Evolutionary conservation across 2,113 vertebrate species (phyloP), one percentile per base, ranked within the genome.

Genomic region (Hydropotes inermis): DNA sequence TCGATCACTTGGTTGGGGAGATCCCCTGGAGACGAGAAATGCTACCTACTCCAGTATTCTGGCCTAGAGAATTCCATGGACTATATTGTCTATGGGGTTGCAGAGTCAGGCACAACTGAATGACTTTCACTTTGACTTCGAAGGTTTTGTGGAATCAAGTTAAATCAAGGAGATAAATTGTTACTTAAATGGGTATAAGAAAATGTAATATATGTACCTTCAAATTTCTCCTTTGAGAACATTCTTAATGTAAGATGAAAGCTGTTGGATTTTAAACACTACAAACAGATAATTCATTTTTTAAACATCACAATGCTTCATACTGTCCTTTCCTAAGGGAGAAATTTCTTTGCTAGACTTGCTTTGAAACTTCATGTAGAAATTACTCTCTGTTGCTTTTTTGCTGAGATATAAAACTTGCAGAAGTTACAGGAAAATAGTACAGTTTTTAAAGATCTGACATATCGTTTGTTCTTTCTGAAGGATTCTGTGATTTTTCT

Each of bases 161-260:
- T 76, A 96, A 74, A 93, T 50, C 19, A 82, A 79, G 76, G 27
- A 87, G n/a, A 54, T 54, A 86, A 87, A 87, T 95, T 43, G 47
- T 83, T 87, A 50, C 47, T 93, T 67, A 95, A 95, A 78, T 87
- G 50, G 52, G 4, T 52, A 47, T 27, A 61, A 93, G 11, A 58
- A 90, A 97, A 92, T n/a, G 36, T 81, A 85, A 89, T 95, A 57
- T 60, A 76, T 27, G 1, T 2, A 87, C n/a, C 54, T 93, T 90
- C 2, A 15, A 55, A 61, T 95, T 91, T 85, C 64, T 93, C 47
- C 64, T 90, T 74, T 67, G 58, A 97, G 94, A 89, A 86, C 6
- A 55, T 96, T 89, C 89, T 95, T 96, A 96, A 89, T 36, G 12
- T 84, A 74, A 79, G n/a, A 43, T 85, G 70, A 96, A 96, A 96